Percentiles rank a stretch among this genome's conserved stretches.
These are phyloP conservation scores for Stomorhina lunata DNA, from an alignment of 2,888 invertebrate genomes.

Conservation along the genomic window DNA sequence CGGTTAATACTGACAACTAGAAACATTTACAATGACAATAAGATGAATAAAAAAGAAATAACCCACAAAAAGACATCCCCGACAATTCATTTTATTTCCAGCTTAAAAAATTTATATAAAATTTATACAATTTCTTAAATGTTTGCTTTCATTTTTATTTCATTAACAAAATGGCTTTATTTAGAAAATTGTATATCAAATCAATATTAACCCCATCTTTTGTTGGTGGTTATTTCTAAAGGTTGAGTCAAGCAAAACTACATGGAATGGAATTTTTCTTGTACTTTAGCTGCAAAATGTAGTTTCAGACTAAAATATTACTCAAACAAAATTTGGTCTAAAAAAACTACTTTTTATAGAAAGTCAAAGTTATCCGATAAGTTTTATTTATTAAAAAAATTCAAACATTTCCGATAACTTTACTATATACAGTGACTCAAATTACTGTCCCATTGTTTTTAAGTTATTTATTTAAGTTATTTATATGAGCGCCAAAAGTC, in stretches of 20 bases:
- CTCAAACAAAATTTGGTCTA: too few species aligned
- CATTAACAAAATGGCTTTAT: background rate
- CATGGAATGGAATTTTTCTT: too few species aligned
- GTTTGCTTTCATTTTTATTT: background rate
- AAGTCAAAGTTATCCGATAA: too few species aligned
- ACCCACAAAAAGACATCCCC: constrained; percentile 7
- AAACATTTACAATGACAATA: constrained; percentile 66
- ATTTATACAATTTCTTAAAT: constrained; percentile 45
- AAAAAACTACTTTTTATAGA: too few species aligned
- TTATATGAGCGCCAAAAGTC: too few species aligned
- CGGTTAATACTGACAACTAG: constrained; percentile 77
- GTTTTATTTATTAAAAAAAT: too few species aligned
- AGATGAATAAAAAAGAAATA: constrained; percentile 36
- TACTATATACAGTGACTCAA: too few species aligned
- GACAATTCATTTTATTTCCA: constrained; percentile 25
- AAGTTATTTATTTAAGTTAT: too few species aligned
- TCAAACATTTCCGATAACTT: too few species aligned
- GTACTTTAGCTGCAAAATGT: too few species aligned
- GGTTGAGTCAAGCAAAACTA: background rate
- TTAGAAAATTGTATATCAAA: background rate
- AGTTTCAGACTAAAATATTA: too few species aligned
- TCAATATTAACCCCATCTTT: background rate
- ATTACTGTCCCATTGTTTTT: too few species aligned
- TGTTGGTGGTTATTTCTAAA: background rate
- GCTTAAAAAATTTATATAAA: constrained; percentile 26